phyloP scores from a whole-genome alignment of 2,113 vertebrate species.

The Mellivora capensis region DNA sequence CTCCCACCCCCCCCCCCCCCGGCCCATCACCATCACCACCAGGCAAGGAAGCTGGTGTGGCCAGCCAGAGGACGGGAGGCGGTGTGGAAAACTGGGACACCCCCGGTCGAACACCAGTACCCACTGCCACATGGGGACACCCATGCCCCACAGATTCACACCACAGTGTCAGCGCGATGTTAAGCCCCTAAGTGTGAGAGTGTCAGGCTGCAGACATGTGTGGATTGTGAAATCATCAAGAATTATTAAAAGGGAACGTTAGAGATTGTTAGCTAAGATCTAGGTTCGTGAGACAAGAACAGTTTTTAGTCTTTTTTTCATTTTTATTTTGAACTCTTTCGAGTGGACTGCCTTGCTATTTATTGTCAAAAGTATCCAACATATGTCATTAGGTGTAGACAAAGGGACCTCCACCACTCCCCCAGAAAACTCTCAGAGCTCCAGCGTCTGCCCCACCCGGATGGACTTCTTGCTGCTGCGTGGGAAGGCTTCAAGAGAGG shows the following conservation, averaged over 20 bases:
- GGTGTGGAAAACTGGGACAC: not conserved
- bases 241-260: not conserved
- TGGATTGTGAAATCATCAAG: not conserved
- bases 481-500: not conserved
- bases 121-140: no score
- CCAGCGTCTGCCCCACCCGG: not conserved
- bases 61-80: fast-evolving
- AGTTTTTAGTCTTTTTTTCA: not conserved
- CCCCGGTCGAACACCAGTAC: fast-evolving
- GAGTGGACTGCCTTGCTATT: not conserved
- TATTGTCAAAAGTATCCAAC: not conserved
- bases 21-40: no score
- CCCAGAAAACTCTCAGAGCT: not conserved
- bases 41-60: not conserved
- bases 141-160: not conserved
- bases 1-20: not conserved
- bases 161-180: not conserved
- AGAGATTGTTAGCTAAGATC: not conserved
- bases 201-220: not conserved
- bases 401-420: not conserved
- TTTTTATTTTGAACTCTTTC: not conserved
- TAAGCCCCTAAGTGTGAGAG: not conserved
- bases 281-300: not conserved
- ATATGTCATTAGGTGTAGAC: not conserved
- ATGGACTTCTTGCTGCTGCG: not conserved